phyloP scores from a whole-genome alignment of 2,797 vertebrate species.

The Enteromius paludinosus region DNA sequence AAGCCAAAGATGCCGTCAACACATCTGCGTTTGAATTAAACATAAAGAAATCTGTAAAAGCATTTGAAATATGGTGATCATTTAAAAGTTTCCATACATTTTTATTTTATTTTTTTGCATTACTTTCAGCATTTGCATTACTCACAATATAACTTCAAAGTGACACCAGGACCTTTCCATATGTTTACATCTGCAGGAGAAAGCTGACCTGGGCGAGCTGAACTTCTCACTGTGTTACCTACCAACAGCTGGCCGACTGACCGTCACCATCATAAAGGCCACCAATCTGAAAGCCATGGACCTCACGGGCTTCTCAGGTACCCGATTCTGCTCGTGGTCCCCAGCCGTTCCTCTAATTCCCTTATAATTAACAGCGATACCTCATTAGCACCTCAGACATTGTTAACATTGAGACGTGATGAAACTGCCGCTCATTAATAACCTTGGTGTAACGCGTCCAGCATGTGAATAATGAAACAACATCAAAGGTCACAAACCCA shows the following conservation, averaged over 20 bases:
- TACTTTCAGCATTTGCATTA: background rate
- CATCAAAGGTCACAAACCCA: slow-evolving; percentile 31
- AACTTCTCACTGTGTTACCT: slow-evolving; percentile 96
- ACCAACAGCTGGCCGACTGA: slow-evolving; percentile 91
- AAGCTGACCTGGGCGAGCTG: slow-evolving; percentile 93
- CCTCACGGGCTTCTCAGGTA: slow-evolving; percentile 93
- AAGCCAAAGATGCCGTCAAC: background rate
- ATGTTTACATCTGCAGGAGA: slow-evolving; percentile 80
- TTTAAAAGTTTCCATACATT: background rate
- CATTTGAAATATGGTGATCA: background rate
- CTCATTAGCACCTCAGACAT: slow-evolving; percentile 45
- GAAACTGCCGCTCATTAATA: slow-evolving; percentile 25
- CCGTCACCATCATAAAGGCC: slow-evolving; percentile 90
- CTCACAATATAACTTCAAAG: background rate
- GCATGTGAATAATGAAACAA: slow-evolving; percentile 26
- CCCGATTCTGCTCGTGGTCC: slow-evolving; percentile 15
- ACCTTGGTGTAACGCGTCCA: background rate
- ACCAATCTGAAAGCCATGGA: slow-evolving; percentile 97
- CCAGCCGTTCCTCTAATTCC: slow-evolving; percentile 12
- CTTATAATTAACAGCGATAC: slow-evolving; percentile 7
- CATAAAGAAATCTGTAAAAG: background rate
- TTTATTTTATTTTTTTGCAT: background rate
- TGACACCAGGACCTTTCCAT: background rate
- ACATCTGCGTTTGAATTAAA: background rate
- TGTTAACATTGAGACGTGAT: slow-evolving; percentile 38